Base-by-base conservation (phyloP, 2,797 vertebrate genomes). In the Muraenolepis orangiensis region DNA sequence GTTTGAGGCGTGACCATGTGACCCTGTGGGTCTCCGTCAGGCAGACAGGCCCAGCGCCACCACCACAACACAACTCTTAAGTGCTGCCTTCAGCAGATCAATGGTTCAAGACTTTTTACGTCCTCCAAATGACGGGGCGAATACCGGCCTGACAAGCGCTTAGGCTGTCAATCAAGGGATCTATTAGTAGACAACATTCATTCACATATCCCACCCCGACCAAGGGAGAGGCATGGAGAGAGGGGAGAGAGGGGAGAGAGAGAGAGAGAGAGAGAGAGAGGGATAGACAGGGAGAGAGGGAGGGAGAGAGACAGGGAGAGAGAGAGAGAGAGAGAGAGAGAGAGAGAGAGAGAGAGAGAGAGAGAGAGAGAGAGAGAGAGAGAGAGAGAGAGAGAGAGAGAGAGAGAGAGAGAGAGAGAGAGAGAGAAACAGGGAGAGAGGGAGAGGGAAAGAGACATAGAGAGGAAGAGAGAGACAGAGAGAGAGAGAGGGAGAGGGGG, bases 41-140 rank as follows among this genome's bases (percentile, higher is more conserved):
- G 78, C 29, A 84, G 87, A 89, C 79, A 71, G 69, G 77, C 85
- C 87, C 3, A 34, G 3, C 3, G 20, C 51, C 51, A 57, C 51
- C 10, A n/a, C 51, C n/a, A 82, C 81, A 76, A 84, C 79, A 80
- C 81, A 73, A 64, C 80, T 73, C 84, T 91, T 91, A 90, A 91
- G 89, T 91, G 90, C 90, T 89, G 84, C 86, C 86, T 89, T 91
- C 92, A 90, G 88, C 77, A 66, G 88, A 92, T 93, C 90, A 91
- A 89, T 89, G 89, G 81, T 89, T 90, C 87, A 90, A 83, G 80
- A 84, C 87, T 89, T 84, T 85, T 84, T 84, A 83, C 87, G 84
- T 87, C 82, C 75, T 84, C 82, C 79, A 85, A 87, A 88, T 85
- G 84, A 88, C 86, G 74, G 76, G 70, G 86, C 85, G 83, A 81